These are phyloP conservation scores for Agrotis exclamationis DNA, from an alignment of 2,888 invertebrate species.

Conservation along the genomic window DNA sequence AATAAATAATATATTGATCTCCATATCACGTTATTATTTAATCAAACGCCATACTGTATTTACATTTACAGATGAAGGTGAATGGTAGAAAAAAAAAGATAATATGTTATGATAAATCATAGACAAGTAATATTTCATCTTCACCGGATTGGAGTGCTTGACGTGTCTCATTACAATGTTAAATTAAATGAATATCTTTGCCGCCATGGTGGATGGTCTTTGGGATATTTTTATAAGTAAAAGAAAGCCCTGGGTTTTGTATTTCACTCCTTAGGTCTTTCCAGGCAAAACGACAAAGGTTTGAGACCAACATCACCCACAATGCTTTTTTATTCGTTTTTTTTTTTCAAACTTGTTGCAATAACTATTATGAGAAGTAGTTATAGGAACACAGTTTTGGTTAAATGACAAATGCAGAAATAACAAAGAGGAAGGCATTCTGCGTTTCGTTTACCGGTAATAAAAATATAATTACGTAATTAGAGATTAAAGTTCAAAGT, in stretches of 20 bases:
- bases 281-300: no score
- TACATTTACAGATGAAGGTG: slow-evolving; percentile 83
- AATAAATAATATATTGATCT: slow-evolving; percentile 75
- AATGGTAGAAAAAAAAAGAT: slow-evolving; percentile 75
- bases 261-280: not conserved
- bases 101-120: slow-evolving; percentile 88
- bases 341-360: no score
- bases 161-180: slow-evolving; percentile 81
- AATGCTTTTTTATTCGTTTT: no score
- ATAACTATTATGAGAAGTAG: no score
- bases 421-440: no score
- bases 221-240: not conserved
- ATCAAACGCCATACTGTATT: slow-evolving; percentile 85
- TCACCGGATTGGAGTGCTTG: slow-evolving; percentile 63
- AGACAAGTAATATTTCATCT: slow-evolving; percentile 80
- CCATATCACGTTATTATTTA: slow-evolving; percentile 77
- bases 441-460: no score
- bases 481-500: slow-evolving; percentile 1
- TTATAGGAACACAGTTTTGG: no score
- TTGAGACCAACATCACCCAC: no score
- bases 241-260: not conserved
- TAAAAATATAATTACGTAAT: not conserved
- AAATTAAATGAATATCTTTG: slow-evolving; percentile 78
- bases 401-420: no score
- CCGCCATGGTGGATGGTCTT: slow-evolving; percentile 56